These are phyloP conservation scores for Andricus grossulariae DNA, from an alignment of 1,140 invertebrate species.

Conservation along the genomic window DNA sequence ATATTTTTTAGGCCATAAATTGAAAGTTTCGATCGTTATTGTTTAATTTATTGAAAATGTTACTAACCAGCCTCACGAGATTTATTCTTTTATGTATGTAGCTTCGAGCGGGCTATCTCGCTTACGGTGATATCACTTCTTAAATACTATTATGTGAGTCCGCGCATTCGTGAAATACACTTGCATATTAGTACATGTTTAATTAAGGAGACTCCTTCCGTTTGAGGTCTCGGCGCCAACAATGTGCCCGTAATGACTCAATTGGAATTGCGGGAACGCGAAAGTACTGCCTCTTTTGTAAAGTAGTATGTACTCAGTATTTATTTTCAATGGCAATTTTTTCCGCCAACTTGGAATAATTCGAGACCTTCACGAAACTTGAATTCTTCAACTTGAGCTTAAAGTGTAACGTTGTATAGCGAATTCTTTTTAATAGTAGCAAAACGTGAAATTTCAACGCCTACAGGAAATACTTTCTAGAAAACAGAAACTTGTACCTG, in stretches of 20 bases:
- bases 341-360: slow-evolving; percentile 37
- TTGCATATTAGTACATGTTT: slow-evolving; percentile 18
- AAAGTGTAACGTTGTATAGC: neutral
- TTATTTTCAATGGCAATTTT: slow-evolving; percentile 49
- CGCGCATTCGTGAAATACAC: slow-evolving; percentile 43
- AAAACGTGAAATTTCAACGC: neutral
- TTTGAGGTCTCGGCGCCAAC: neutral
- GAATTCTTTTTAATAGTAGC: neutral
- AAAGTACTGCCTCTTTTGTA: slow-evolving; percentile 51
- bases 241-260: neutral
- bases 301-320: slow-evolving; percentile 57
- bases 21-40: slow-evolving; percentile 42
- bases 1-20: neutral
- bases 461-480: neutral
- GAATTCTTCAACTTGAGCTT: slow-evolving; percentile 1
- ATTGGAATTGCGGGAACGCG: slow-evolving; percentile 41
- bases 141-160: slow-evolving; percentile 56
- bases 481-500: neutral
- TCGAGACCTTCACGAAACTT: slow-evolving; percentile 48
- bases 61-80: slow-evolving; percentile 53
- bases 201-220: neutral
- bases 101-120: slow-evolving; percentile 61
- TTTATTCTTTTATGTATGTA: slow-evolving; percentile 56
- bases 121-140: slow-evolving; percentile 68
- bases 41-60: slow-evolving; percentile 57